Conservation (phyloP, 1,140 invertebrate genomes). For the Mylabris phalerata region DNA sequence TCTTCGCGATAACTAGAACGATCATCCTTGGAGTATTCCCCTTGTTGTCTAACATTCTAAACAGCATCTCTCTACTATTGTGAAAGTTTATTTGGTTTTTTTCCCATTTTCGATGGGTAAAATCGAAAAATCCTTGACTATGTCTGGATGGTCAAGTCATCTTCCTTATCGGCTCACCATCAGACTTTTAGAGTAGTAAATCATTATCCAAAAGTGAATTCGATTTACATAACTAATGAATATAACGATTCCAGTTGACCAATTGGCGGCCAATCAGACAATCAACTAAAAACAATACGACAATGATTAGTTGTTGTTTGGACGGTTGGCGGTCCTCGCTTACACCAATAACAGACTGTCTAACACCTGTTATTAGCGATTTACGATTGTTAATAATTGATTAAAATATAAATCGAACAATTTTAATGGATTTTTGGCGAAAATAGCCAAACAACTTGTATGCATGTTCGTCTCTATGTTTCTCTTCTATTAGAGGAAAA, state of each 20-base stretch:
- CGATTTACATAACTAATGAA: conserved; percentile 29
- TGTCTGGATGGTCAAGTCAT: neutral
- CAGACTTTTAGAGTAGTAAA: conserved; percentile 19
- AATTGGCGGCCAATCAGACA: conserved; percentile 3
- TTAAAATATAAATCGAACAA: conserved; percentile 9
- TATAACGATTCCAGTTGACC: conserved; percentile 16
- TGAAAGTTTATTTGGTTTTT: no score
- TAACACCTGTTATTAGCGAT: conserved; percentile 23
- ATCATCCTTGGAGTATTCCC: neutral
- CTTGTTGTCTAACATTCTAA: neutral
- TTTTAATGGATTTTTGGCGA: neutral
- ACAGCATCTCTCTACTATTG: neutral
- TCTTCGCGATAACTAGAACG: no score
- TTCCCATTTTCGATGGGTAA: neutral
- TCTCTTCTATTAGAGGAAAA: neutral
- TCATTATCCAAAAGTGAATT: conserved; percentile 29
- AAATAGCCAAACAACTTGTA: neutral
- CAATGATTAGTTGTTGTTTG: conserved; percentile 11
- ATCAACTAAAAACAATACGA: conserved; percentile 11
- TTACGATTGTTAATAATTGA: conserved; percentile 15
- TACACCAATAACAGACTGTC: neutral
- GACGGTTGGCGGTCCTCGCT: neutral
- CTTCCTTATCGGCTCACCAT: conserved; percentile 19
- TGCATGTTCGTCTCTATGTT: neutral
- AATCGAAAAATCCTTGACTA: conserved; percentile 1